Evolutionary conservation across 2,888 invertebrate genomes (phyloP).

Genomic region (Heliconius cydno): DNA sequence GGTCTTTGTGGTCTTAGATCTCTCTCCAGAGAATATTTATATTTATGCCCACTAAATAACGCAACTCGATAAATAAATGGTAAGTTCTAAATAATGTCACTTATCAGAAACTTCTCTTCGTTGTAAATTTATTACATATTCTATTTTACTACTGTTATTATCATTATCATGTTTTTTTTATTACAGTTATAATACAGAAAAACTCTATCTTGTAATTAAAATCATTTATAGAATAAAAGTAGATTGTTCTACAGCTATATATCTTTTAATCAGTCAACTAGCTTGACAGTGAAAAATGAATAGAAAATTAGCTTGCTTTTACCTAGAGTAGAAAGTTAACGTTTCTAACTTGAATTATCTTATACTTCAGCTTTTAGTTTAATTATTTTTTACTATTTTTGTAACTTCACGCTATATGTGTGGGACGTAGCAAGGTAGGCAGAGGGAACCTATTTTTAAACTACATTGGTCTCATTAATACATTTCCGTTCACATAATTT

Average conservation of each 20-base stretch:
- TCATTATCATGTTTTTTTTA: no score
- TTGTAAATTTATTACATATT: no score
- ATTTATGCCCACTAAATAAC: background rate
- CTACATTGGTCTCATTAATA: no score
- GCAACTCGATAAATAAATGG: no score
- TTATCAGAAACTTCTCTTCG: no score
- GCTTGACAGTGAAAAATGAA: slow-evolving; percentile 8
- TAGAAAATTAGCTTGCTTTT: background rate
- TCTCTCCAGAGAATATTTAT: background rate
- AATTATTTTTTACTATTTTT: background rate
- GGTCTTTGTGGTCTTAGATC: background rate
- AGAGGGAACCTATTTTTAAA: no score
- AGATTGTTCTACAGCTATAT: background rate
- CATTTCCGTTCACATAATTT: no score
- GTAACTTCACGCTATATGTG: background rate
- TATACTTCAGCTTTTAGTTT: background rate
- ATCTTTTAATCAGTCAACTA: background rate
- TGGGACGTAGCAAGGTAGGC: no score
- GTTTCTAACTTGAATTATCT: background rate
- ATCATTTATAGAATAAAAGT: background rate
- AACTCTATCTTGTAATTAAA: background rate
- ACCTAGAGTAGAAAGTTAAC: background rate
- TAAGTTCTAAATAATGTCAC: no score
- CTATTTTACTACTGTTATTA: no score
- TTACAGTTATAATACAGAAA: background rate